phyloP scores from a whole-genome alignment of 2,113 vertebrate genomes.

The Microcebus jonahi region DNA sequence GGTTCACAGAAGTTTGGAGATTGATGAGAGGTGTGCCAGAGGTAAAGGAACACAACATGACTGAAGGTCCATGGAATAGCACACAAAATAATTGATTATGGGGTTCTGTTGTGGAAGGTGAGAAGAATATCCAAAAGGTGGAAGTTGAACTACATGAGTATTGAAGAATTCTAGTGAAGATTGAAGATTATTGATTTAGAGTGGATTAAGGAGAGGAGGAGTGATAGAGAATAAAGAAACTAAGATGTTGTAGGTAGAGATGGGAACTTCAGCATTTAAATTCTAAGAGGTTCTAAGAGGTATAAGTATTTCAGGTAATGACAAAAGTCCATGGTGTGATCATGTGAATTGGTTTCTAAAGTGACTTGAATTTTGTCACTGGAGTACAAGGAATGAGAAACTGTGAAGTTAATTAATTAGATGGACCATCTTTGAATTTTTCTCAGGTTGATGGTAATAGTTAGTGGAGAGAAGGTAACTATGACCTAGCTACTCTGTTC shows the following conservation, averaged over 20 bases:
- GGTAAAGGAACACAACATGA: neutral
- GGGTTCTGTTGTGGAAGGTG: neutral
- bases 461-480: neutral
- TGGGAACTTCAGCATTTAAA: slow-evolving; percentile 16
- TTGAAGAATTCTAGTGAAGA: neutral
- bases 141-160: neutral
- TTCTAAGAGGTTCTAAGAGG: slow-evolving; percentile 7
- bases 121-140: neutral
- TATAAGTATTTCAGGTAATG: neutral
- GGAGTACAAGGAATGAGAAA: neutral
- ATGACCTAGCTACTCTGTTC: neutral
- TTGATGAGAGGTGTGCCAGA: neutral
- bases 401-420: neutral
- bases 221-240: neutral
- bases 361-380: neutral
- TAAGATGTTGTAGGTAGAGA: neutral
- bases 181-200: neutral
- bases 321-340: neutral
- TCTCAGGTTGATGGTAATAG: neutral
- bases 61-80: neutral
- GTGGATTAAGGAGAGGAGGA: neutral
- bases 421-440: neutral
- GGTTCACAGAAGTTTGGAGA: neutral
- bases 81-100: neutral
- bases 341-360: neutral